Percentiles rank a stretch among this genome's conserved stretches.
phyloP scores from a whole-genome alignment of 2,113 vertebrate genomes.

The Dicerorhinus sumatrensis region DNA sequence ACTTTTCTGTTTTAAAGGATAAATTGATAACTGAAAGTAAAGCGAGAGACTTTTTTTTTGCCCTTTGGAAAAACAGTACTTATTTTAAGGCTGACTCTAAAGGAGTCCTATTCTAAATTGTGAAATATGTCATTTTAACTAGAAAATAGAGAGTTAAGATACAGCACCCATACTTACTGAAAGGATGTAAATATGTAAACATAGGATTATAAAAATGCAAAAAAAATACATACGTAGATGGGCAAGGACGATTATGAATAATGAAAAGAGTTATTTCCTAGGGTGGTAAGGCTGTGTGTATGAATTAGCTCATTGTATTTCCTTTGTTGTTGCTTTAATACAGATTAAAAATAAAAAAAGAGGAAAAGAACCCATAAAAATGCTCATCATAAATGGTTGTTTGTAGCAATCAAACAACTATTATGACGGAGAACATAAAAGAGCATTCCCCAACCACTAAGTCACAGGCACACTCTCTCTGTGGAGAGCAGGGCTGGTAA shows the following conservation, averaged over 20 bases:
- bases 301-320: not conserved
- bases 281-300: not conserved
- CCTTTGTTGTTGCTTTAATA: conserved; percentile 36
- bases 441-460: not conserved
- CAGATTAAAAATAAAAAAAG: conserved; percentile 13
- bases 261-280: not conserved
- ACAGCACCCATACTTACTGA: not conserved
- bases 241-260: not conserved
- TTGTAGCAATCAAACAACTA: conserved; percentile 8
- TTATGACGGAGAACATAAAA: conserved; percentile 5
- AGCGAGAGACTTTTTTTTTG: not conserved
- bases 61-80: not conserved
- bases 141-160: conserved; percentile 18
- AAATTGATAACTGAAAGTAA: not conserved
- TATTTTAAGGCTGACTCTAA: conserved; percentile 35
- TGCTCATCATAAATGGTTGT: not conserved
- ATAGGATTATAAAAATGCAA: not conserved
- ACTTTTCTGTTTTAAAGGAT: not conserved
- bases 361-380: conserved; percentile 42
- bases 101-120: not conserved
- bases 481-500: not conserved
- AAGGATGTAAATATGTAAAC: not conserved
- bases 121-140: not conserved
- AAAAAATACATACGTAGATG: not conserved
- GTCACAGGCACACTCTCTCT: not conserved